Percentiles rank a stretch among this genome's conserved stretches.
These are phyloP conservation scores for Chrysomela aeneicollis DNA, from an alignment of 2,888 invertebrate genomes.

Conservation along the genomic window DNA sequence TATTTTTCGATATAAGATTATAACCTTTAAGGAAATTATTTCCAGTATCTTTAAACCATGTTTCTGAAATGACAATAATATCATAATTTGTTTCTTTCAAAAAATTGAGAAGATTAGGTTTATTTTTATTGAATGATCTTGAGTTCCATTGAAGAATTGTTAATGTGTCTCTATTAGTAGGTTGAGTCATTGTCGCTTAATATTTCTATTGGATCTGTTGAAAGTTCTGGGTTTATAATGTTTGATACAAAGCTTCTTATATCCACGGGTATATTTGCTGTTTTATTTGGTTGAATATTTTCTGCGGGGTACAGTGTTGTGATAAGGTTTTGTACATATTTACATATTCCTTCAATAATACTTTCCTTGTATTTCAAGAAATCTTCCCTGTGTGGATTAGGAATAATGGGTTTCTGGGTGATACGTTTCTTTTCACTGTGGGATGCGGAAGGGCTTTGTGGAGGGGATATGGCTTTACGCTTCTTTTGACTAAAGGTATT, in stretches of 20 bases:
- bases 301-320: not conserved
- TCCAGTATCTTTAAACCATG: not conserved
- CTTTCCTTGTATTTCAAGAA: not conserved
- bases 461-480: constrained; percentile 5
- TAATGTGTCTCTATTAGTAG: not conserved
- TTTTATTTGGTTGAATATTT: not conserved
- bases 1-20: no score
- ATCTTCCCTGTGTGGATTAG: constrained; percentile 1
- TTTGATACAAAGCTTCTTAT: constrained; percentile 10
- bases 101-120: not conserved
- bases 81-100: not conserved
- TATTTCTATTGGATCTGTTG: constrained; percentile 4
- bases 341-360: constrained; percentile 6
- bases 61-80: no score
- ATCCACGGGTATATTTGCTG: not conserved
- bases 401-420: constrained; percentile 2
- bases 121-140: not conserved
- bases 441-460: not conserved
- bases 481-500: not conserved
- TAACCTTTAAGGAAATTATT: not conserved
- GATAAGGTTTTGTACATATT: constrained; percentile 1
- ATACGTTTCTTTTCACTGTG: not conserved
- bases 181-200: not conserved
- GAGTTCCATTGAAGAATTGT: no score
- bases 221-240: not conserved